Conservation (phyloP, 2,797 vertebrate species). For the Remorina albescens region DNA sequence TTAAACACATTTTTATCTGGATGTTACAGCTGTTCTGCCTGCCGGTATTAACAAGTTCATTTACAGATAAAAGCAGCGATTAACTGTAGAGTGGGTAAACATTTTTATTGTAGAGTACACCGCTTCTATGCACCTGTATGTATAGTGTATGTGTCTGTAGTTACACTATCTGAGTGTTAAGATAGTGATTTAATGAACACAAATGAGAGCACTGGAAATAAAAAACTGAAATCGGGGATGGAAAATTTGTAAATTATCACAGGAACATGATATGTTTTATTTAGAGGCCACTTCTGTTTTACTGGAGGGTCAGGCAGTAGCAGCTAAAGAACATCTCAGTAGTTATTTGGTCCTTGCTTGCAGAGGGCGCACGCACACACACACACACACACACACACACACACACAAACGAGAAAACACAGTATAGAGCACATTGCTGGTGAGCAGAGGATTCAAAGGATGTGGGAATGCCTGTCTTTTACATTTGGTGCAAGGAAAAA, state of each 20-base stretch:
- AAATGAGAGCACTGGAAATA: background rate
- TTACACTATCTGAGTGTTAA: background rate
- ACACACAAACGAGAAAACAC: conserved; percentile 6
- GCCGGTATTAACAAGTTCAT: background rate
- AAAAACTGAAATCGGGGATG: background rate
- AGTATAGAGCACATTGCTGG: conserved; percentile 45
- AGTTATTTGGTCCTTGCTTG: conserved; percentile 58
- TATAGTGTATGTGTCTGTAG: background rate
- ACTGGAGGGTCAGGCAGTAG: conserved; percentile 60
- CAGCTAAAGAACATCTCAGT: conserved; percentile 41
- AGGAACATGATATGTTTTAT: background rate
- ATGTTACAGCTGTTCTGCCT: background rate
- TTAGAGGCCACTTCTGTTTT: conserved; percentile 8
- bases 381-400: conserved; percentile 1
- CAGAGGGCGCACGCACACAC: conserved; percentile 5
- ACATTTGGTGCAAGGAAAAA: background rate
- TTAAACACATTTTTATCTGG: background rate
- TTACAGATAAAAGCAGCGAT: background rate
- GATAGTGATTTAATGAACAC: conserved; percentile 10
- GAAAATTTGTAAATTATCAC: background rate
- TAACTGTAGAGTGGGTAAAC: background rate
- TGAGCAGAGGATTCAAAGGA: background rate
- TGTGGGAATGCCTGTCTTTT: background rate
- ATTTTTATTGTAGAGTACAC: background rate
- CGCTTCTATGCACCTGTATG: background rate